Base-by-base conservation (phyloP, 2,888 invertebrate species). In the Catocala fraxini region DNA sequence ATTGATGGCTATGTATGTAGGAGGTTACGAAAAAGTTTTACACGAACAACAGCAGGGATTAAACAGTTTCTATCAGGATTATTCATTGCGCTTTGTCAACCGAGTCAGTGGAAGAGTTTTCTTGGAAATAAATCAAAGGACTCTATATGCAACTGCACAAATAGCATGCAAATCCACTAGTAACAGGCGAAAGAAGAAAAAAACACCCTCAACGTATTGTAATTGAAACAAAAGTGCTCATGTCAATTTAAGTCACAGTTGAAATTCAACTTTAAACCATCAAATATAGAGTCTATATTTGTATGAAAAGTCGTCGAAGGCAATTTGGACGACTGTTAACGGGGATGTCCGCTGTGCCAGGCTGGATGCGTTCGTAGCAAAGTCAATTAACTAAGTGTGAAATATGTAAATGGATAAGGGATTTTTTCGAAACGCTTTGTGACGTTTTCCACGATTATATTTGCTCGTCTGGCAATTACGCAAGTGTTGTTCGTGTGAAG, bases 301-400 rank as follows among this genome's bases (percentile, higher is more conserved):
- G 11, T 12, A 2, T 52, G 59, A 52, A 33, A 48, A 4, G n/a
- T 25, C 1, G 49, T 55, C 56, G 60, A 54, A 59, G 68, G 72
- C 75, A 75, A 75, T 83, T 80, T 71, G 68, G 75, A 69, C 52
- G 68, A 74, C 74, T 71, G 70, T 71, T 74, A 79, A 65, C 70
- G 65, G 55, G 77, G 76, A 84, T 77, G 74, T 82, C 73, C 77
- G 73, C 68, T 63, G 65, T 72, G 78, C 72, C 80, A 82, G 77
- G 69, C 81, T 75, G 77, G 69, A 75, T 73, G 73, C 75, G 74
- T 79, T 39, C 74, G 72, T 70, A 74, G 75, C 77, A 80, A 87
- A 86, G 83, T 83, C 87, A 87, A 88, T 87, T 85, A 88, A 84
- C 80, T 79, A 80, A 81, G 83, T 86, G 88, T 88, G 86, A 89